phyloP scores from a whole-genome alignment of 1,140 invertebrate genomes.

The Oedothorax gibbosus region DNA sequence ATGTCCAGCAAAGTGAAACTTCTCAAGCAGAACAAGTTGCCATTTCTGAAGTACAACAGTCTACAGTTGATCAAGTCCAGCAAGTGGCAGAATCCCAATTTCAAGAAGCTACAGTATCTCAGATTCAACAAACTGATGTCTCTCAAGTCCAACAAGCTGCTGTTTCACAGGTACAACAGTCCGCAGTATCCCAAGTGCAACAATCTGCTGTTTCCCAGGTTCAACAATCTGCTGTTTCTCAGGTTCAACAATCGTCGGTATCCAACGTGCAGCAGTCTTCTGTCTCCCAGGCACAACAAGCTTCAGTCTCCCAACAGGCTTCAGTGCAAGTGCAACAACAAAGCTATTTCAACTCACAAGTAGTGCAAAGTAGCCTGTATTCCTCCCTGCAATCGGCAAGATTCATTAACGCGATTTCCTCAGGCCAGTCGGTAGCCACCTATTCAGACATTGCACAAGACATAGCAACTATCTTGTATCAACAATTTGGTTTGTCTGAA shows the following conservation, averaged over 20 bases:
- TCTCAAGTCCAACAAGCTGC: not conserved
- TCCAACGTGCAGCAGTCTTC: not conserved
- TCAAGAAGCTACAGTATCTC: not conserved
- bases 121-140: not conserved
- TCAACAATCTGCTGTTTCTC: not conserved
- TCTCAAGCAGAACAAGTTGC: not conserved
- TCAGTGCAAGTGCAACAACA: not conserved
- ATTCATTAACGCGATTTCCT: not conserved
- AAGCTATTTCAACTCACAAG: not conserved
- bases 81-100: not conserved
- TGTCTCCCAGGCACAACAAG: not conserved
- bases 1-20: not conserved
- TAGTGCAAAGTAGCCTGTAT: not conserved
- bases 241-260: not conserved
- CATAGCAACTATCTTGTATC: not conserved
- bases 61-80: not conserved
- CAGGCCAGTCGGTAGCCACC: not conserved
- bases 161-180: not conserved
- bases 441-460: not conserved
- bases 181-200: not conserved
- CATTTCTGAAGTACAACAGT: not conserved
- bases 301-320: not conserved
- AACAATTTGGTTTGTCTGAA: not conserved
- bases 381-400: not conserved
- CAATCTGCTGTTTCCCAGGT: not conserved